Conservation (phyloP, 2,797 vertebrate species). For the Esox masquinongy region DNA sequence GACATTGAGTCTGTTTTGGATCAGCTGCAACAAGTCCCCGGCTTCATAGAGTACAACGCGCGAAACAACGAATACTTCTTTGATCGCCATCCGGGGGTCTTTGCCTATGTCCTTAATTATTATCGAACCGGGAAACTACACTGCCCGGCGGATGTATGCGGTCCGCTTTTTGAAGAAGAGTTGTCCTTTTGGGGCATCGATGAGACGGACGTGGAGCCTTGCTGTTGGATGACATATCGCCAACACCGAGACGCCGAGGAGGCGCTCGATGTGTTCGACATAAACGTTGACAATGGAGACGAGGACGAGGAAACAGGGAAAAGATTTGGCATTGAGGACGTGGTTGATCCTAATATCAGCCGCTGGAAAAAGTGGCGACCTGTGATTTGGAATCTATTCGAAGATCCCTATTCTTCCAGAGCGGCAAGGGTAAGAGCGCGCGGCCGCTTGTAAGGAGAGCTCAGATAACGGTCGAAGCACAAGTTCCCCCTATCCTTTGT, state of each 20-base stretch:
- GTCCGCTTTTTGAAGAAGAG: conserved; percentile 95
- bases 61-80: conserved; percentile 91
- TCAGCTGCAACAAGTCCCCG: conserved; percentile 80
- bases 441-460: conserved; percentile 19
- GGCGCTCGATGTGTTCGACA: conserved; percentile 94
- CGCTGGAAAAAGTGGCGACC: conserved; percentile 93
- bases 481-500: background rate
- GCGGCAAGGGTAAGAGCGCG: conserved; percentile 91
- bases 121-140: conserved; percentile 96
- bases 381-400: conserved; percentile 95
- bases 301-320: conserved; percentile 81
- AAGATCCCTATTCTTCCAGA: conserved; percentile 97
- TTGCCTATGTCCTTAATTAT: conserved; percentile 95
- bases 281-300: conserved; percentile 75
- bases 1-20: conserved; percentile 80
- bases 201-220: conserved; percentile 97
- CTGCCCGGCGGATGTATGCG: conserved; percentile 95
- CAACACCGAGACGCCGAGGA: conserved; percentile 97
- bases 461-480: background rate
- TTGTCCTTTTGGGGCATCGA: conserved; percentile 96
- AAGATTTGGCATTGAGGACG: conserved; percentile 88
- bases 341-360: conserved; percentile 73
- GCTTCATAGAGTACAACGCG: conserved; percentile 82
- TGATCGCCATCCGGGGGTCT: conserved; percentile 94
- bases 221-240: conserved; percentile 97